phyloP scores from a whole-genome alignment of 2,888 invertebrate species.

The Drepana falcataria region DNA sequence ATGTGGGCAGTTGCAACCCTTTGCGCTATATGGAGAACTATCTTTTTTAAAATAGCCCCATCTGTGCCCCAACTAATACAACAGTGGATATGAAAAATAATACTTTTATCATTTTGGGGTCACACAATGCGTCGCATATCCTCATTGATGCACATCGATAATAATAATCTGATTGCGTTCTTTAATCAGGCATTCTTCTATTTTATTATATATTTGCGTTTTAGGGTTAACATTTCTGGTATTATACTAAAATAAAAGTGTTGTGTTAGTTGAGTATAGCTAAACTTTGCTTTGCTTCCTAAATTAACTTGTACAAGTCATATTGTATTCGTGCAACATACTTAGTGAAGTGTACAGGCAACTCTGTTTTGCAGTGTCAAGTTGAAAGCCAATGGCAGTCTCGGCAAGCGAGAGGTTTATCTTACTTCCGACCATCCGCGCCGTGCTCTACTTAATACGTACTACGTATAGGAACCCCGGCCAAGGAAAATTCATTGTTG shows the following conservation, averaged over 20 bases:
- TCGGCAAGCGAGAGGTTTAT: constrained; percentile 34
- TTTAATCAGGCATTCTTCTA: no score
- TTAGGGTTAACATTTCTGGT: no score
- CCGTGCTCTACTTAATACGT: constrained; percentile 45
- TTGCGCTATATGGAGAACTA: constrained; percentile 26
- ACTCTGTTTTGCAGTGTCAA: constrained; percentile 20
- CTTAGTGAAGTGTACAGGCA: constrained; percentile 3
- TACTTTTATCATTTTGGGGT: no score
- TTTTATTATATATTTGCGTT: no score
- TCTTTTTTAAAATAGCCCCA: constrained; percentile 16
- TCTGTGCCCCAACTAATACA: background rate
- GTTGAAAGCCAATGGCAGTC: constrained; percentile 21
- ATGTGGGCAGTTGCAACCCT: constrained; percentile 39
- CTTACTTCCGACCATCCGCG: constrained; percentile 26
- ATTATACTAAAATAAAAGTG: no score
- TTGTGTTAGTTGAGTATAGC: no score
- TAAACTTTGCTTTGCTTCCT: no score
- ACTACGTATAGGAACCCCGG: constrained; percentile 27
- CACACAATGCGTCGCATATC: no score
- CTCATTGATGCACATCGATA: no score
- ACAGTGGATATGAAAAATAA: no score
- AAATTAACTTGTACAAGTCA: background rate
- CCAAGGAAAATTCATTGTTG: constrained; percentile 37
- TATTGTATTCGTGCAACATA: constrained; percentile 7
- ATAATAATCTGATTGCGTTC: no score